Evolutionary conservation across 2,113 vertebrate species (phyloP).

Genomic region (Electrona antarctica): DNA sequence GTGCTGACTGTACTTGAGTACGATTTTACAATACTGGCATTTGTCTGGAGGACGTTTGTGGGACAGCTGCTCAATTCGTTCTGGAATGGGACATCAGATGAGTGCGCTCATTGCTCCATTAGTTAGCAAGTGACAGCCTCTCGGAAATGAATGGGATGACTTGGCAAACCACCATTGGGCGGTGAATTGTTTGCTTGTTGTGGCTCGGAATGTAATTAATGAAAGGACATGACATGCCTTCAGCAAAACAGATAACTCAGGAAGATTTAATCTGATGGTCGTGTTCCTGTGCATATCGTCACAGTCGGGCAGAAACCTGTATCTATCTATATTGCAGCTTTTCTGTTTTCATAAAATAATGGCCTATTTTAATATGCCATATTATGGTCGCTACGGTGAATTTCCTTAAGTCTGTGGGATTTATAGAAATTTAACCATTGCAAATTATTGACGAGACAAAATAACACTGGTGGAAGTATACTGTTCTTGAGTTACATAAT

Average conservation of each 20-base stretch:
- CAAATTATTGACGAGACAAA: too few relatives aligned
- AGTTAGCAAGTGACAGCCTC: constrained; percentile 33
- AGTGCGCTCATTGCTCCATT: constrained; percentile 25
- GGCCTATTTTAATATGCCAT: too few relatives aligned
- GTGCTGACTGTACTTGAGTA: too few relatives aligned
- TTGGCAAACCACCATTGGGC: constrained; percentile 1
- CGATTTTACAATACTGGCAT: background rate
- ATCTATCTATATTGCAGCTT: too few relatives aligned
- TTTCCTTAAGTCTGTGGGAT: too few relatives aligned
- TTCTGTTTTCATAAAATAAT: too few relatives aligned
- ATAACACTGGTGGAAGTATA: too few relatives aligned
- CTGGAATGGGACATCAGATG: constrained; percentile 55
- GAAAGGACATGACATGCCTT: background rate
- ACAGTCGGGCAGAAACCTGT: too few relatives aligned
- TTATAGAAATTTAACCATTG: too few relatives aligned
- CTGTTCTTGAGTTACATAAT: too few relatives aligned
- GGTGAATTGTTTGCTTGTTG: constrained; percentile 14
- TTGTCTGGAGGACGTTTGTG: constrained; percentile 59
- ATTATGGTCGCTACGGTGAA: too few relatives aligned
- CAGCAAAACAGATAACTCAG: background rate
- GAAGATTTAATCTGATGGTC: background rate
- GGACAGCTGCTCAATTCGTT: constrained; percentile 62
- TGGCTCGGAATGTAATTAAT: constrained; percentile 28
- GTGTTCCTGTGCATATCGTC: background rate
- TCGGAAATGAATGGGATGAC: constrained; percentile 27